Conservation (phyloP, 2,888 invertebrate species). For the Amiota mariae region DNA sequence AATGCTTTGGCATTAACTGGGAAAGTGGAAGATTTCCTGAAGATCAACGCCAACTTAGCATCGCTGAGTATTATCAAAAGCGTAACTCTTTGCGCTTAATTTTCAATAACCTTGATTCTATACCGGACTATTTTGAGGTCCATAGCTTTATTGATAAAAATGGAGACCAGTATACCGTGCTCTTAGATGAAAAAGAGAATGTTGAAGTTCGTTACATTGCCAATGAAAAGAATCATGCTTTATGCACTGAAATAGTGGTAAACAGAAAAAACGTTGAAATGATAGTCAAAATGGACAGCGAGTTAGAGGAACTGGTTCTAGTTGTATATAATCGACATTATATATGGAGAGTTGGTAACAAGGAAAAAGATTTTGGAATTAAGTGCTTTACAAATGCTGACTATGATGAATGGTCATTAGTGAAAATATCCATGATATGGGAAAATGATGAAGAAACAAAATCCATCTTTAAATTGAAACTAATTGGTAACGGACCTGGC, state of each 20-base stretch:
- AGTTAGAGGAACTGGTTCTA: conserved; percentile 68
- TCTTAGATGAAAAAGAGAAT: conserved; percentile 51
- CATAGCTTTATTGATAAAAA: conserved; percentile 38
- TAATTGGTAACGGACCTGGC: conserved; percentile 76
- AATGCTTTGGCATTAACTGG: conserved; percentile 63
- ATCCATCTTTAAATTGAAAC: conserved; percentile 75
- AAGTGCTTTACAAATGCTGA: conserved; percentile 78
- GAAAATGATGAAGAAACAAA: conserved; percentile 57
- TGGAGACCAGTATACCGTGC: conserved; percentile 46
- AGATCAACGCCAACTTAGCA: conserved; percentile 38
- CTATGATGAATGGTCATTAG: conserved; percentile 74
- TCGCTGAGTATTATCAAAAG: conserved; percentile 55
- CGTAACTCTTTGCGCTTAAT: conserved; percentile 49
- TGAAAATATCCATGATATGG: conserved; percentile 73
- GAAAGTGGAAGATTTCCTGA: conserved; percentile 44
- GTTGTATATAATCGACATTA: conserved; percentile 77
- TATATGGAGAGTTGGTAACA: conserved; percentile 73
- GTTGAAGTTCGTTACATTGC: conserved; percentile 38
- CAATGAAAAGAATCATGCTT: conserved; percentile 33
- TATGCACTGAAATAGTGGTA: conserved; percentile 48
- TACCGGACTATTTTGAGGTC: conserved; percentile 41
- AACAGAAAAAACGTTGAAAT: conserved; percentile 50
- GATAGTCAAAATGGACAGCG: conserved; percentile 50
- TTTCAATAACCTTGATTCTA: conserved; percentile 43
- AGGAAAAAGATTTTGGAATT: conserved; percentile 74